Percentiles rank a stretch among this genome's conserved stretches.
These are phyloP conservation scores for Oriolus oriolus DNA, from an alignment of 2,113 vertebrate genomes.

Conservation along the genomic window DNA sequence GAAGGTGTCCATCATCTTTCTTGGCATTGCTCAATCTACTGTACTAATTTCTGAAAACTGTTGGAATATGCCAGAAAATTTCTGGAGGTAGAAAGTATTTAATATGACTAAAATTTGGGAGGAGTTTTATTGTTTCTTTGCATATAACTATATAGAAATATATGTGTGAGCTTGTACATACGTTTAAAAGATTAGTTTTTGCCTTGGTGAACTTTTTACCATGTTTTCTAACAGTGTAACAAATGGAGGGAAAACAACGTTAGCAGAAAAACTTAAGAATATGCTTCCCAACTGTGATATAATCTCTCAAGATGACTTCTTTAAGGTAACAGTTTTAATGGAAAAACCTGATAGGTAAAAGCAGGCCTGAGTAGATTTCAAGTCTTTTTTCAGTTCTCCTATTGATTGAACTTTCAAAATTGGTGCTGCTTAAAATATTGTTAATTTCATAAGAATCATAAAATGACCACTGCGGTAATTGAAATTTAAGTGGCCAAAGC, in stretches of 20 bases:
- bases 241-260: slow-evolving; percentile 91
- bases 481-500: not conserved
- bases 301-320: slow-evolving; percentile 89
- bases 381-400: not conserved
- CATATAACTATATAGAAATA: not conserved
- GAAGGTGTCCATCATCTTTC: not conserved
- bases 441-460: not conserved
- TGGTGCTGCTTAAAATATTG: not conserved
- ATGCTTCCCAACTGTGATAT: slow-evolving; percentile 81
- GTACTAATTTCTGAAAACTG: not conserved
- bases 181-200: not conserved
- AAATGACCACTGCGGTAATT: not conserved
- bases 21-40: not conserved
- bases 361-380: not conserved
- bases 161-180: not conserved
- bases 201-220: not conserved
- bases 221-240: slow-evolving; percentile 77
- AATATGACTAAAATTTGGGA: not conserved
- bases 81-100: not conserved
- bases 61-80: not conserved
- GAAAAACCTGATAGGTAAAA: not conserved
- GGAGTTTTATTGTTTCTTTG: not conserved
- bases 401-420: not conserved
- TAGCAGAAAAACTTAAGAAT: slow-evolving; percentile 80
- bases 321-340: slow-evolving; percentile 80